These are phyloP conservation scores for Callocephalon fimbriatum DNA, from an alignment of 2,113 vertebrate species.

Conservation along the genomic window DNA sequence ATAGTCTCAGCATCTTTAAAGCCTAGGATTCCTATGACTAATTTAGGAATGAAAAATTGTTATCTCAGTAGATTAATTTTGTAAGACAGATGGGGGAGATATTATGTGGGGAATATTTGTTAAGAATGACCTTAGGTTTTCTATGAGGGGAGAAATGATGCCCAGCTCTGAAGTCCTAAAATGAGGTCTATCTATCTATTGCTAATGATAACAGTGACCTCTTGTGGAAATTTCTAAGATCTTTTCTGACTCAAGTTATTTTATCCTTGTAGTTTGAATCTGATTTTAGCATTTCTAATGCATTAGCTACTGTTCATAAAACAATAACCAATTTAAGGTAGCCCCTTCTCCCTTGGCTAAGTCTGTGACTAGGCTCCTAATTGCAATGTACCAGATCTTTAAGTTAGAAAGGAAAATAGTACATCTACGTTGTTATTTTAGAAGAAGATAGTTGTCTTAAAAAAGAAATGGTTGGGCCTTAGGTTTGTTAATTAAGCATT, in stretches of 20 bases:
- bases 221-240: conserved; percentile 54
- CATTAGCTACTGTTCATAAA: neutral
- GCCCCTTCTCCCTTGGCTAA: neutral
- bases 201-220: conserved; percentile 65
- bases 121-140: neutral
- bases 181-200: neutral
- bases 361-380: neutral
- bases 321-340: neutral
- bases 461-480: neutral
- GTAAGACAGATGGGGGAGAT: neutral
- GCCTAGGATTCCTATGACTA: neutral
- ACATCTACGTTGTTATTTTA: neutral
- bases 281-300: neutral
- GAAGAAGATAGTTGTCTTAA: neutral
- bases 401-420: neutral
- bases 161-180: neutral
- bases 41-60: neutral
- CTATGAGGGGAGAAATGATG: neutral
- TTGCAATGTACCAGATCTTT: neutral
- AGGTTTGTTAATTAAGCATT: neutral
- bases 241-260: neutral
- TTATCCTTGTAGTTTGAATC: neutral
- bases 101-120: neutral
- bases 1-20: neutral
- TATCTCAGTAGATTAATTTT: neutral